These are phyloP conservation scores for Colletes gigas DNA, from an alignment of 1,140 invertebrate species.

Conservation along the genomic window DNA sequence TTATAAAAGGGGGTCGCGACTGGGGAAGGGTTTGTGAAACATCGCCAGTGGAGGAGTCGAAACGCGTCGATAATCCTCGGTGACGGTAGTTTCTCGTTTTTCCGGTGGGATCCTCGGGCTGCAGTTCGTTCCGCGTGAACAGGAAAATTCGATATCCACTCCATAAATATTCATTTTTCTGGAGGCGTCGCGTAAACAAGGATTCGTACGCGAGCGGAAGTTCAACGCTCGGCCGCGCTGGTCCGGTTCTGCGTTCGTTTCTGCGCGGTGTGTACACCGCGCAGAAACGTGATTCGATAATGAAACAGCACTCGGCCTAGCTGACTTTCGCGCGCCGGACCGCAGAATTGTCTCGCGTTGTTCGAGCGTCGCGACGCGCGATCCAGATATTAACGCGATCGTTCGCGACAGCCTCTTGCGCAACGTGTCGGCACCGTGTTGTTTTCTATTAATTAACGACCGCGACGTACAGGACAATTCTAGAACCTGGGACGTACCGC, in stretches of 20 bases:
- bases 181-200: neutral
- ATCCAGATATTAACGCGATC: slow-evolving; percentile 28
- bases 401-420: slow-evolving; percentile 2
- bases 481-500: too few species aligned
- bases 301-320: slow-evolving; percentile 52
- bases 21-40: too few species aligned
- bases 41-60: neutral
- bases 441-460: slow-evolving; percentile 29
- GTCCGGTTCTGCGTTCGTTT: slow-evolving; percentile 32
- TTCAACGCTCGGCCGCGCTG: slow-evolving; percentile 17
- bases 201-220: neutral
- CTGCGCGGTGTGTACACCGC: slow-evolving; percentile 32
- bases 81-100: slow-evolving; percentile 7
- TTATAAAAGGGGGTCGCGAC: too few species aligned
- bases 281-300: slow-evolving; percentile 62
- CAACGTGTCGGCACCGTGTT: neutral
- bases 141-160: slow-evolving; percentile 11
- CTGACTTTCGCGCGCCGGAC: slow-evolving; percentile 44
- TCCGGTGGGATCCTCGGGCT: neutral
- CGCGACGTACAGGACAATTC: too few species aligned
- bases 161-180: slow-evolving; percentile 16
- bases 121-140: neutral
- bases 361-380: slow-evolving; percentile 13
- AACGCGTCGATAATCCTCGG: neutral
- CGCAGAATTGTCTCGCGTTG: slow-evolving; percentile 34